These are phyloP conservation scores for Lipotes vexillifer DNA, from an alignment of 2,113 vertebrate species.

Conservation along the genomic window DNA sequence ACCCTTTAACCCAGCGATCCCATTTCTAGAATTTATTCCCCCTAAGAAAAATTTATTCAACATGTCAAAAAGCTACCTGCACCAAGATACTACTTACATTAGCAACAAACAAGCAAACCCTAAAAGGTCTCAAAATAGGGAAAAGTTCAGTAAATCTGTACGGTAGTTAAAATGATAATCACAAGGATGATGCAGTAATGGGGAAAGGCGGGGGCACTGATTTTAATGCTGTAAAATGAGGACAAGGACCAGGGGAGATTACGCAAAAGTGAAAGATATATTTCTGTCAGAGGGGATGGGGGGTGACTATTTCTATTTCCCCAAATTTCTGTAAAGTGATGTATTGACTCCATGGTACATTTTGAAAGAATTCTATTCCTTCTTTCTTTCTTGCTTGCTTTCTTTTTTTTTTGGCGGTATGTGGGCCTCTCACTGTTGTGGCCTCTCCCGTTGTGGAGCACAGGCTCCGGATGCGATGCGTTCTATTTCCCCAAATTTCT, in stretches of 20 bases:
- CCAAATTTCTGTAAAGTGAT: background rate
- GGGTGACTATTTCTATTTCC: background rate
- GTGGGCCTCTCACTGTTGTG: too few species aligned
- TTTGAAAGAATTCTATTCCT: background rate
- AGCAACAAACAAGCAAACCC: too few species aligned
- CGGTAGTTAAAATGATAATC: fast-evolving
- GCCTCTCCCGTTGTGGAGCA: too few species aligned
- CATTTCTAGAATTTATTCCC: background rate
- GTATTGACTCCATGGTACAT: background rate
- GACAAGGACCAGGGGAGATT: background rate
- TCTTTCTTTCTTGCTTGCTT: background rate
- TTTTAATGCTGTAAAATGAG: background rate
- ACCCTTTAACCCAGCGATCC: background rate
- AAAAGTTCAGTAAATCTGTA: fast-evolving
- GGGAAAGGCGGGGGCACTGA: background rate
- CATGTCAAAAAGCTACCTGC: background rate
- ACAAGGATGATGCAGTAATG: fast-evolving
- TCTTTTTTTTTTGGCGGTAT: too few species aligned
- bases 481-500: background rate
- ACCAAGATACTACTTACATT: background rate
- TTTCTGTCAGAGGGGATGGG: background rate
- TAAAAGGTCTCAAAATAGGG: background rate
- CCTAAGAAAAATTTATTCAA: background rate
- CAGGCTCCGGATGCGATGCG: too few species aligned
- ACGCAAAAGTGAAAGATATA: background rate